Evolutionary conservation across 2,888 invertebrate genomes (phyloP), one percentile per base, ranked within the genome.

Genomic region (Cantharis rufa): DNA sequence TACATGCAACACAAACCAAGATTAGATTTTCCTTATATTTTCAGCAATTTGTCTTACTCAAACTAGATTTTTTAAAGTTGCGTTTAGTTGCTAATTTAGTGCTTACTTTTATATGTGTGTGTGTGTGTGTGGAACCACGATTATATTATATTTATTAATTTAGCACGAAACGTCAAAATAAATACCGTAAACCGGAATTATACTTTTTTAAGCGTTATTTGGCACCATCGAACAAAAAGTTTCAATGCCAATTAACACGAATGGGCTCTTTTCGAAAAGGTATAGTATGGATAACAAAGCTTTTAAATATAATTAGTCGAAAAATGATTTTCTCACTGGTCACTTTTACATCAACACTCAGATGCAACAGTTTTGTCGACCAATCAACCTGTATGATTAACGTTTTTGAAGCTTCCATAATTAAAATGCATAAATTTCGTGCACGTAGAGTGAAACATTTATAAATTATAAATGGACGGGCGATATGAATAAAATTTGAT

Each of bases 101-200:
- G 48, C 48, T 21, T 21, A 66, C 64, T 66, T 66, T 66, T 66
- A 21, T 21, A 9, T 18, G 18, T 18, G 18, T 18, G 18, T 64
- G 64, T 66, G 64, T 66, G 64, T 16, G 21, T 21, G 64, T 21
- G 48, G 48, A 48, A 48, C 48, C 48, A 48, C 48, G 48, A 21
- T 66, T 66, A 66, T 24, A 66, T 66, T 66, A 21, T 66, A 21
- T 66, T 66, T 66, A 66, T 66, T 66, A 66, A 66, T 66, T 66
- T 24, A 66, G 24, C 64, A 66, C 64, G 64, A 66, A 66, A 66
- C 64, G 64, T 66, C 64, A 66, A 66, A 66, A 66, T 66, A 66
- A 66, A 24, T 66, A 66, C 64, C 21, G 64, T 66, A 21, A 66
- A 66, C 64, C 21, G 64, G 64, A 21, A 66, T 66, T 21, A 66